These are phyloP conservation scores for Caenorhabditis panamensis DNA, from an alignment of 2,888 invertebrate genomes.

Conservation along the genomic window DNA sequence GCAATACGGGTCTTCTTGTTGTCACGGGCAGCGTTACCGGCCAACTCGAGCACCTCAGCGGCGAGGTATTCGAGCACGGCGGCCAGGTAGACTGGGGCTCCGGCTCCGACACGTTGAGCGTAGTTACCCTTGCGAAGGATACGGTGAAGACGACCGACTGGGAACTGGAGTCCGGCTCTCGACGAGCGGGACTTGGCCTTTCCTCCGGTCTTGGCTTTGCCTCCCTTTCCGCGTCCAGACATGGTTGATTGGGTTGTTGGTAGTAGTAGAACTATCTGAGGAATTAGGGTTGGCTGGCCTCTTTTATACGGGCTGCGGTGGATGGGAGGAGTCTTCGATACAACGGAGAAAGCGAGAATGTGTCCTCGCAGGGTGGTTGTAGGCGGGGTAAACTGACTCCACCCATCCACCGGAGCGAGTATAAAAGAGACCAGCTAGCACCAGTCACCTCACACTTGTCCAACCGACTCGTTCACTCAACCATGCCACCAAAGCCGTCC, in stretches of 20 bases:
- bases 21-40: too few relatives aligned
- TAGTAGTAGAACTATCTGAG: slow-evolving; percentile 15
- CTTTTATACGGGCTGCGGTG: neutral
- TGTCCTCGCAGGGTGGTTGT: slow-evolving; percentile 1
- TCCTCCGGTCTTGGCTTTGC: slow-evolving; percentile 67
- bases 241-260: slow-evolving; percentile 82
- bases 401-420: neutral
- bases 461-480: neutral
- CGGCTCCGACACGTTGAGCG: too few relatives aligned
- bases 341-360: neutral
- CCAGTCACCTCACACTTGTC: slow-evolving; percentile 6
- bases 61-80: slow-evolving; percentile 78
- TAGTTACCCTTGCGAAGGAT: slow-evolving; percentile 76
- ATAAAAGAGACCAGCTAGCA: neutral
- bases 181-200: slow-evolving; percentile 77
- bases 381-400: too few relatives aligned
- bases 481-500: slow-evolving; percentile 67
- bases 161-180: slow-evolving; percentile 80
- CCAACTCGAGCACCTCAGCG: slow-evolving; percentile 71
- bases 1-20: too few relatives aligned
- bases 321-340: neutral
- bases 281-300: too few relatives aligned
- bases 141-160: slow-evolving; percentile 78
- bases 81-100: slow-evolving; percentile 77
- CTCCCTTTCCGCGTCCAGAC: slow-evolving; percentile 88